A percentile compares a stretch with the other conserved stretches of the same genome.
phyloP scores from a whole-genome alignment of 35 echinoderm and acorn worm species.

The Hemicentrotus pulcherrimus region DNA sequence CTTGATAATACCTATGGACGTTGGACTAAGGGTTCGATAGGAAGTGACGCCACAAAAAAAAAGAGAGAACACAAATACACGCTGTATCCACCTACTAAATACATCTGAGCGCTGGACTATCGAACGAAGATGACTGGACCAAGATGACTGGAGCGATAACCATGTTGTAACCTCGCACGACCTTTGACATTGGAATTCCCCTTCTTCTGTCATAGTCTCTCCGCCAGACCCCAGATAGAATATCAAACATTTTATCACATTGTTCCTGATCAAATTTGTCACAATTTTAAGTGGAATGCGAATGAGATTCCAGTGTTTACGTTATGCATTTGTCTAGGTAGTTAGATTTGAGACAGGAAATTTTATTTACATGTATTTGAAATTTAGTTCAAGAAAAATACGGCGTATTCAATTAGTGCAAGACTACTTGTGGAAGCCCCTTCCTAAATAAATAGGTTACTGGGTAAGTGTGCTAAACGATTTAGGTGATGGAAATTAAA shows the following conservation, averaged over 20 bases:
- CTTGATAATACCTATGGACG: neutral
- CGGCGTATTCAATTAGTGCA: neutral
- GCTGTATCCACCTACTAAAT: neutral
- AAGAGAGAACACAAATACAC: neutral
- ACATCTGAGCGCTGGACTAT: neutral
- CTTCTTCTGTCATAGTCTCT: neutral
- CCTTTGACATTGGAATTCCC: neutral
- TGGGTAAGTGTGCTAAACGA: constrained; percentile 10
- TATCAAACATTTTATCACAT: neutral
- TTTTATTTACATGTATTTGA: too few relatives aligned
- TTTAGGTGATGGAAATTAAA: constrained; percentile 19
- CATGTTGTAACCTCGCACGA: neutral
- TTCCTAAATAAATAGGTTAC: neutral
- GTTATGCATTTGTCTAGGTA: neutral
- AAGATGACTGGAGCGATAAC: neutral
- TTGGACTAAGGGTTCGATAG: neutral
- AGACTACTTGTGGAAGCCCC: neutral
- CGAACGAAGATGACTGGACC: neutral
- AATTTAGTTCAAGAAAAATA: neutral
- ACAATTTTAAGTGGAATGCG: neutral
- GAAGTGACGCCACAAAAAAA: neutral
- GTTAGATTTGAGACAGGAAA: neutral
- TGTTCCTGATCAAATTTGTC: neutral
- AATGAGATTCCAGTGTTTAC: neutral
- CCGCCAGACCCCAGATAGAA: neutral